phyloP scores from a whole-genome alignment of 2,888 invertebrate species.

The Plutella xylostella region DNA sequence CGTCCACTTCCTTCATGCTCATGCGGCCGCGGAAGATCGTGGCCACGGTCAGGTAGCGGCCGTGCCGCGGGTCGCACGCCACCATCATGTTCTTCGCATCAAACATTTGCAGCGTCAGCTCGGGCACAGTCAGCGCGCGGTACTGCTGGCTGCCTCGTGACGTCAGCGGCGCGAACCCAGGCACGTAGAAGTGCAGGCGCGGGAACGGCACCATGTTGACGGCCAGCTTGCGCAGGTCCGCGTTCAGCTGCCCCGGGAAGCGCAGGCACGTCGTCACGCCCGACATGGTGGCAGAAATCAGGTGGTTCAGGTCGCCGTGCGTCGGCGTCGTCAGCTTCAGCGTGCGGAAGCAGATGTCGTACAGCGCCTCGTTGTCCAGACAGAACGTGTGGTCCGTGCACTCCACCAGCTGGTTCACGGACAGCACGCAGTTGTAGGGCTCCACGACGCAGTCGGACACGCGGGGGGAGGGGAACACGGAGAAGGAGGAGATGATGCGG shows the following conservation, averaged over 20 bases:
- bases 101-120: slow-evolving; percentile 66
- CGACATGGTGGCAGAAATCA: slow-evolving; percentile 75
- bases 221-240: slow-evolving; percentile 5
- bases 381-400: slow-evolving; percentile 68
- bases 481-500: slow-evolving; percentile 80
- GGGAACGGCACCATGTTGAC: slow-evolving; percentile 71
- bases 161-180: slow-evolving; percentile 78
- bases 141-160: slow-evolving; percentile 83
- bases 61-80: slow-evolving; percentile 86
- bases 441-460: slow-evolving; percentile 74
- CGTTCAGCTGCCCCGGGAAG: slow-evolving; percentile 23
- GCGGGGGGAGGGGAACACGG: slow-evolving; percentile 76
- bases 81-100: slow-evolving; percentile 83
- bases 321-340: slow-evolving; percentile 70
- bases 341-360: slow-evolving; percentile 72
- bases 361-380: slow-evolving; percentile 75
- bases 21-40: slow-evolving; percentile 83
- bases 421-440: slow-evolving; percentile 72
- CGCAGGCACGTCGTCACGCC: slow-evolving; percentile 70
- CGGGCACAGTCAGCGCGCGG: slow-evolving; percentile 81
- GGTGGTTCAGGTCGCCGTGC: slow-evolving; percentile 47
- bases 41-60: slow-evolving; percentile 82
- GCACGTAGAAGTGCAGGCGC: slow-evolving; percentile 84
- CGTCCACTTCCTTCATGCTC: slow-evolving; percentile 86
- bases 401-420: slow-evolving; percentile 68